Evolutionary conservation across 2,113 vertebrate genomes (phyloP), one percentile per base, ranked within the genome.

Genomic region (Cyprinodon variegatus): DNA sequence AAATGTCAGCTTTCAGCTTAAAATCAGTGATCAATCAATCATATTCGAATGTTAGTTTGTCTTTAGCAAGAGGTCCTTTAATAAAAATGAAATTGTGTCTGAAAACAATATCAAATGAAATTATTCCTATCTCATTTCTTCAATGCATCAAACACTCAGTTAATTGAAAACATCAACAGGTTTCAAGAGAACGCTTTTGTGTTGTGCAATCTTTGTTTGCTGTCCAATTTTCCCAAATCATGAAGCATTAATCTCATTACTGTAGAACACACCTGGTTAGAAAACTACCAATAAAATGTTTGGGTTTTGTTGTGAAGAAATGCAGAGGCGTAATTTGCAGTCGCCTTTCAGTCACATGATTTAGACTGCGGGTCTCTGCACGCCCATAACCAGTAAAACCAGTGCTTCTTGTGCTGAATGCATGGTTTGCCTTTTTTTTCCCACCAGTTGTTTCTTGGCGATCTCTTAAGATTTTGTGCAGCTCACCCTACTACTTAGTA

Each of bases 341-440:
- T 4, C 45, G 40, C 22, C 40, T 41, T 45, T 10, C 11, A 17
- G 20, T n/a, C 20, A 20, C 11, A 12, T 43, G 11, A 5, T 65
- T 20, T 65, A 41, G n/a, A 41, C 41, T 65, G n/a, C 64, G n/a
- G n/a, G 40, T 68, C 48, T 48, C 60, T 61, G 65, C 43, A 46
- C 22, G 63, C 61, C 43, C 48, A 46, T 74, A 22, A 76, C 14
- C 20, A 65, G 41, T 22, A 41, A 22, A 29, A 22, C 40, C n/a
- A 65, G n/a, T 65, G 11, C 1, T 4, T 65, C 5, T 11, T 65
- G 1, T n/a, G 41, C 11, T 65, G 64, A 2, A 3, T 9, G 36
- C 13, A 57, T 57, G 50, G 1, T 20, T 57, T 57, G 20, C 38
- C 36, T 38, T 15, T 12, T 61, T 36, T 36, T 61, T 37, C 29